Base-by-base conservation (phyloP, 2,888 invertebrate genomes). In the Meliscaeva auricollis region DNA sequence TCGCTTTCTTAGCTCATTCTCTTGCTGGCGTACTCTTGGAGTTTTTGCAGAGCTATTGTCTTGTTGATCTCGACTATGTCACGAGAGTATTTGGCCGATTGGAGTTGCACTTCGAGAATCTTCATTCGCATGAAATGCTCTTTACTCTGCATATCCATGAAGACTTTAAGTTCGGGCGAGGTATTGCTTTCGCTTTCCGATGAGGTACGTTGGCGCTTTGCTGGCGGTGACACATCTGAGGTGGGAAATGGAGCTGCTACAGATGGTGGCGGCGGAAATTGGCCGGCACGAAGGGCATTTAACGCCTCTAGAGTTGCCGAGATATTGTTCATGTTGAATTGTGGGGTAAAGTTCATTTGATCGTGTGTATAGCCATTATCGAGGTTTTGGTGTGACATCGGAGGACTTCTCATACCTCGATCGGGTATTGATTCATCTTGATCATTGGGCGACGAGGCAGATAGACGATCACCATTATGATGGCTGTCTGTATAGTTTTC, bases 31-130 rank as follows among this genome's bases (percentile, higher is more conserved):
- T 91, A 87, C 74, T 92, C 92, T 87, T 94, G 94, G 26, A 94
- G 90, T 89, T 93, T 94, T 89, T 94, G 94, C 87, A 94, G 93
- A 2, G 94, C 94, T 87, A 94, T 93, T 60, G 94, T 94, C 90
- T 94, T 94, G 88, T 94, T 94, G 35, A 94, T 91, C 89, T 94
- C 94, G 3, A 94, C 94, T 48, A 94, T 93, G 89, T 94, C 94
- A 87, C 94, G 91, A 87, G 90, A 90, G 75, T 91, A 90, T 89
- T 92, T 92, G 87, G 92, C 92, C 74, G 92, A 91, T 88, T 92
- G 91, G 88, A 92, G 87, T 88, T 92, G 92, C 58, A 92, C 91
- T 88, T 92, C 91, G 69, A 92, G 89, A 74, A 92, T 92, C 87
- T 92, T 91, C 91, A 92, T 91, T 79, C 92, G 91, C 89, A 92